Base-by-base conservation (phyloP, 2,797 vertebrate species). In the Xyrichtys novacula region DNA sequence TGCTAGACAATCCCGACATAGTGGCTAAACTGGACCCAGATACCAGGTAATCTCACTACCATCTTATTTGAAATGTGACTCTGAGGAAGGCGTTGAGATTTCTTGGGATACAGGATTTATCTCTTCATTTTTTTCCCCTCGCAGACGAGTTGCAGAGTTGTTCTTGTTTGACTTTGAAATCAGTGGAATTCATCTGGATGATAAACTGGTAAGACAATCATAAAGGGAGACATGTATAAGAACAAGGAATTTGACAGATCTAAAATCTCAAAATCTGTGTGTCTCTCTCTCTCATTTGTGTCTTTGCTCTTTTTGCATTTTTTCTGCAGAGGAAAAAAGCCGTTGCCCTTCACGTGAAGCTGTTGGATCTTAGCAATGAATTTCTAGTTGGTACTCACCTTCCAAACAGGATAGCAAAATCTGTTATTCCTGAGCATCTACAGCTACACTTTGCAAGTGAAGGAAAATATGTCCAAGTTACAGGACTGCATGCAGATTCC, bases 131-230 rank as follows among this genome's bases (percentile, higher is more conserved):
- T 46, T 68, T 46, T 68, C 52, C 15, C 38, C 91, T 90, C 85
- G 44, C 76, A 99, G 98, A 88, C 92, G 95, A 88, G 98, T 99
- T 53, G 98, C 97, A 6, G 97, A 99, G 85, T 92, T 99, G 74
- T 99, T 99, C 88, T 94, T 99, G 96, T 98, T 98, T 73, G 98
- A 99, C 94, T 99, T 99, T 93, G 97, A 99, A 87, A 99, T 99
- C 87, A 99, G 98, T 88, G 98, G 98, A 84, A 99, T 99, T 89
- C 98, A 99, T 90, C 92, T 99, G 85, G 95, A 97, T 90, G 92
- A 96, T 81, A 95, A 96, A 88, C 95, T 96, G 96, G 98, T 98
- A 93, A 93, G 83, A 54, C 6, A 0, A 17, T 29, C 3, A 7
- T 20, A 12, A 20, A 16, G 8, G 22, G 14, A 50, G 31, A 49